Evolutionary conservation across 2,113 vertebrate species (phyloP).

Genomic region (Vidua chalybeata): DNA sequence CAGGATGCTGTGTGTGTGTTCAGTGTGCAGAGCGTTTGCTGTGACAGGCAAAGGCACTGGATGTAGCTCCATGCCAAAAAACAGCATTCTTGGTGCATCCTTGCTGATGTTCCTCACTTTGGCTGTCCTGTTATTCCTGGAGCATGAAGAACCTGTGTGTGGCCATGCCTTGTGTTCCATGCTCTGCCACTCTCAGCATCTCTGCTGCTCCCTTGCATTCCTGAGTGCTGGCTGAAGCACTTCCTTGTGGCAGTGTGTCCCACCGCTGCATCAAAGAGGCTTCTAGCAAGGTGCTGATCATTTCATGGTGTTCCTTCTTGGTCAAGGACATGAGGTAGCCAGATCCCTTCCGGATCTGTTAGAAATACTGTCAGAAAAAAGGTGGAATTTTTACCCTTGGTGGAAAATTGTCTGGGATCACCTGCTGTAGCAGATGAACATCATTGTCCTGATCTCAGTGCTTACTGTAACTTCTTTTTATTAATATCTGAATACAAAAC

Average conservation of each 20-base stretch:
- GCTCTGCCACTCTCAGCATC: neutral
- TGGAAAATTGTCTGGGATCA: neutral
- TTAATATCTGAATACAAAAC: neutral
- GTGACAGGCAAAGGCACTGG: neutral
- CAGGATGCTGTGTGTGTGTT: neutral
- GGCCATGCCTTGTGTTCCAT: rapidly evolving
- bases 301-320: neutral
- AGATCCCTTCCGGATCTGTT: neutral
- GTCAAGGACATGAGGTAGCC: neutral
- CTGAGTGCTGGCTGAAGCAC: rapidly evolving
- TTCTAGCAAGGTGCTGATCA: neutral
- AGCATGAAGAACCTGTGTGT: rapidly evolving
- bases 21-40: neutral
- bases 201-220: rapidly evolving
- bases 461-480: neutral
- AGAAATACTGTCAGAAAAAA: neutral
- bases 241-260: neutral
- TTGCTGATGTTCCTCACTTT: neutral
- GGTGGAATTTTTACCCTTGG: neutral
- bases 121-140: neutral
- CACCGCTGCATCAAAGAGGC: neutral
- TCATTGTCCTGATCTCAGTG: rapidly evolving
- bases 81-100: rapidly evolving
- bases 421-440: neutral
- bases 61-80: neutral